Evolutionary conservation across 2,888 invertebrate genomes (phyloP), one percentile per base, ranked within the genome.

Genomic region (Taenaris catops): DNA sequence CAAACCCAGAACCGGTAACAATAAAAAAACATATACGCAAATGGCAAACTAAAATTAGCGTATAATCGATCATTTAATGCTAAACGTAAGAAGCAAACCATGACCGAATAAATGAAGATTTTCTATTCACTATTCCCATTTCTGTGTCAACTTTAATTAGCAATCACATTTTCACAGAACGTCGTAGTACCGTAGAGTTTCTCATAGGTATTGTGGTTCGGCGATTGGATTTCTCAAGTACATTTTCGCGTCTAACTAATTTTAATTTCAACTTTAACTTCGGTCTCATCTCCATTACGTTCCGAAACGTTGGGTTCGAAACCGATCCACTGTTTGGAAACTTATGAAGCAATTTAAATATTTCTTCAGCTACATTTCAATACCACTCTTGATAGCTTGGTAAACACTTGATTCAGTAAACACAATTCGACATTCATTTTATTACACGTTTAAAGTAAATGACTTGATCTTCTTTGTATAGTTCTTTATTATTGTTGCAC

Each of bases 91-190:
- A 78, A 66, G 65, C 66, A 73, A 74, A 67, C 75, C 86, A 78
- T 84, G 76, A 78, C 84, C 70, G 63, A 72, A 80, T 76, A 80
- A 84, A 86, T 79, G 80, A 84, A 75, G 79, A 81, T 78, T 81
- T 74, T 64, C 68, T 74, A 76, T 84, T 73, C 75, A 72, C 68
- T 57, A 72, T 66, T 72, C 68, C 73, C 65, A 73, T 80, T 83
- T 86, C 80, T 81, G 71, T 84, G 84, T 84, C 84, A 84, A 81
- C 72, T 76, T 78, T 84, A 84, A 84, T 86, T 86, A 83, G 68
- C 76, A 81, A 83, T 81, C 73, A 76, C 66, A 75, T 79, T 84
- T 81, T 71, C 75, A 81, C 80, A 76, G 74, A 72, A 69, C 69
- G 68, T 65, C 58, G 55, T 48, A 62, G 63, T 70, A 67, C 64